Evolutionary conservation across 2,888 invertebrate species (phyloP), one percentile per base, ranked within the genome.

Genomic region (Caenorhabditis sulstoni): DNA sequence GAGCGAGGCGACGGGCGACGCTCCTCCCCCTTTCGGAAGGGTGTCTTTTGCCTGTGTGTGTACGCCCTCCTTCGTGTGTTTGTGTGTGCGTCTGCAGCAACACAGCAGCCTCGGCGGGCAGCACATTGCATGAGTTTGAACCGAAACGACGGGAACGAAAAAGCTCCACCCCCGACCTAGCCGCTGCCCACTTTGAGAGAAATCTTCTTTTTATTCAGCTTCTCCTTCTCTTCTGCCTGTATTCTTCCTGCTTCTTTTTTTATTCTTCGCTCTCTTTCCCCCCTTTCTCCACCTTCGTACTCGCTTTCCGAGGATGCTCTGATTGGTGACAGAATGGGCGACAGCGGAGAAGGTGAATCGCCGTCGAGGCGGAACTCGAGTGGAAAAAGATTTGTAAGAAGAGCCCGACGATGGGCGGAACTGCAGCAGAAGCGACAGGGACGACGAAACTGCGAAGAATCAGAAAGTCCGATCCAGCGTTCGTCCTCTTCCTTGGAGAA

Each of bases 351-450:
- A 52, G 59, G 58, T 50, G 65, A 66, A 8, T 37, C 61, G 45
- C 47, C 59, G 18, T 47, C 74, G 7, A 75, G 66, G 55, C 59
- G 73, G 37, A 80, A 83, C 47, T 66, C 68, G 93, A 95, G 85
- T 94, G 95, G 91, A 94, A 94, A 41, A 92, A 93, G 83, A 49
- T 86, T 84, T 68, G 84, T 67, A 22, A 79, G 74, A 44, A 80
- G 87, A 37, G 87, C 86, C 16, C 76, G 85, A 61, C 68, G 86
- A 55, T 87, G 86, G 86, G 84, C 84, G 1, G 85, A 82, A 44
- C 49, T 87, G 41, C 86, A 85, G 35, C 81, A 85, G 44, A 62
- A 76, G 14, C 52, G 85, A 16, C 78, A 79, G 23, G 73, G 50
- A 45, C 61, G 61, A 12, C 58, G 73, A 59, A 55, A 29, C 44